Evolutionary conservation across 1,140 invertebrate species (phyloP).

Genomic region (Grapholita molesta): DNA sequence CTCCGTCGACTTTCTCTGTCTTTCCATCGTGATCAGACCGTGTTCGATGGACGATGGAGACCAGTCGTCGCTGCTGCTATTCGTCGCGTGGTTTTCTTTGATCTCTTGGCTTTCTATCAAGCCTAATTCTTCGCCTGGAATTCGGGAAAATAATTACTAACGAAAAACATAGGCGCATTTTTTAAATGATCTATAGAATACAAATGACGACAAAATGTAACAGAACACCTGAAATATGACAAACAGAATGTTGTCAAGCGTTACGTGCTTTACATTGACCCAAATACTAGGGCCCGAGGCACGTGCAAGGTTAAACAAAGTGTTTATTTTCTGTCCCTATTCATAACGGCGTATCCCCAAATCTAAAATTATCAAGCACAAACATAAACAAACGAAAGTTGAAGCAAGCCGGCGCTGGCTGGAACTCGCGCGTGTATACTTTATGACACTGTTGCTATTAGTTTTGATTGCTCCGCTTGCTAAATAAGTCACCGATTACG

Average conservation of each 20-base stretch:
- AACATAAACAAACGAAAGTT: constrained; percentile 70
- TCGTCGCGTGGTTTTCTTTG: constrained; percentile 56
- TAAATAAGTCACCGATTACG: constrained; percentile 61
- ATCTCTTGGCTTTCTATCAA: constrained; percentile 70
- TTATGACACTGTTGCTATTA: constrained; percentile 41
- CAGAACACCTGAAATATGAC: constrained; percentile 3
- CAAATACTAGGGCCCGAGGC: constrained; percentile 61
- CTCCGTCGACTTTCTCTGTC: constrained; percentile 60
- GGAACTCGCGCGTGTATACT: constrained; percentile 50
- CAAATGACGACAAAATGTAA: not conserved
- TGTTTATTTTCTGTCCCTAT: constrained; percentile 68
- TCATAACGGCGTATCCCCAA: constrained; percentile 56
- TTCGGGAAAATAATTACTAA: constrained; percentile 17
- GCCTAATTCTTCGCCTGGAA: constrained; percentile 70
- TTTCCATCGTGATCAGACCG: constrained; percentile 56
- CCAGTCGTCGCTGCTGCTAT: constrained; percentile 67
- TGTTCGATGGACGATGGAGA: constrained; percentile 59
- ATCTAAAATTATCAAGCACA: constrained; percentile 67
- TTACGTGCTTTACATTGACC: constrained; percentile 69
- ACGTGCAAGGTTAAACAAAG: constrained; percentile 62
- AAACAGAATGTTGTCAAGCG: constrained; percentile 46
- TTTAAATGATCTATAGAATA: not conserved
- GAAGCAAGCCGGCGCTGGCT: constrained; percentile 42
- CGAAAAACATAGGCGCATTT: no score
- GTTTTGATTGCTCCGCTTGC: constrained; percentile 42